Conservation (phyloP, 2,113 vertebrate genomes). For the cattle (Bos taurus) region DNA sequence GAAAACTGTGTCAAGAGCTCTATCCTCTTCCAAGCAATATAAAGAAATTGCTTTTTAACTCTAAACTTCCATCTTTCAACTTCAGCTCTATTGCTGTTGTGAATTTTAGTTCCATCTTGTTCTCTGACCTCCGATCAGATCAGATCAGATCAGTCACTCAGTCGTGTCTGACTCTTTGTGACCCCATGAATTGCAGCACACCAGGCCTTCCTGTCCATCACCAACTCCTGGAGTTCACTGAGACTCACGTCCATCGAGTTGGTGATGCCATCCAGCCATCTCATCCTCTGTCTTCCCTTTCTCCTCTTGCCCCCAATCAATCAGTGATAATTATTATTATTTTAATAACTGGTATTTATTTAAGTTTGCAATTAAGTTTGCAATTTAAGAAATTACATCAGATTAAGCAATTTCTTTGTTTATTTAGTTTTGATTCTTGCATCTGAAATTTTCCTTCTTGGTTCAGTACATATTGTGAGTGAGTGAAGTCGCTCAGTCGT, state of each 20-base stretch:
- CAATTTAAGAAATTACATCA: background rate
- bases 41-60: background rate
- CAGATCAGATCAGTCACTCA: too few species aligned
- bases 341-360: background rate
- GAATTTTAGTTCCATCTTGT: background rate
- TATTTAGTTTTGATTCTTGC: background rate
- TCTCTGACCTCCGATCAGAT: background rate
- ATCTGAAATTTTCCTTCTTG: background rate
- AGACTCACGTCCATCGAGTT: too few species aligned
- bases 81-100: background rate
- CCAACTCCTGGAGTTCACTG: too few species aligned
- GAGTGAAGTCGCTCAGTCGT: background rate
- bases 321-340: background rate
- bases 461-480: background rate
- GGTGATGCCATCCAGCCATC: too few species aligned
- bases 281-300: too few species aligned
- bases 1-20: background rate
- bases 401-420: background rate
- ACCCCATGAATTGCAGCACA: too few species aligned
- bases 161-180: too few species aligned
- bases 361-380: background rate
- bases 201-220: too few species aligned
- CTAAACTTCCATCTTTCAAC: background rate
- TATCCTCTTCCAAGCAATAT: background rate
- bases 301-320: background rate